Percentiles rank a stretch among this genome's conserved stretches.
These are phyloP conservation scores for Athripsodes cinereus DNA, from an alignment of 2,888 invertebrate genomes.

Conservation along the genomic window DNA sequence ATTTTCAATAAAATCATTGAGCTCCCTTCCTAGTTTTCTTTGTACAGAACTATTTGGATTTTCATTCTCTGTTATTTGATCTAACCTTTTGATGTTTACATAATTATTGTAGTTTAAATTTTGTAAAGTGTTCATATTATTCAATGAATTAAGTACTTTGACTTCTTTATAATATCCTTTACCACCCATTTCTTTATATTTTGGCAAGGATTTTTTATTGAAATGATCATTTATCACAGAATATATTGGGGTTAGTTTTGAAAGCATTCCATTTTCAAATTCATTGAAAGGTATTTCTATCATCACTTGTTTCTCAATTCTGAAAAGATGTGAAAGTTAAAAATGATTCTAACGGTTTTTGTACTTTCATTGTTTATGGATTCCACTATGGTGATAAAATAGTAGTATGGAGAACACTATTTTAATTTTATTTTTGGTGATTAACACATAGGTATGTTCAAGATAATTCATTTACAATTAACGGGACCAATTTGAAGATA, in stretches of 20 bases:
- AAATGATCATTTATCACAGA: background rate
- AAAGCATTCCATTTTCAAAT: slow-evolving; percentile 27
- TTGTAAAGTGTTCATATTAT: background rate
- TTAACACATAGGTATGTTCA: too few species aligned
- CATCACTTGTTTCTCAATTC: slow-evolving; percentile 32
- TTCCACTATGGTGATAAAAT: too few species aligned
- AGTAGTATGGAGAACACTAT: too few species aligned
- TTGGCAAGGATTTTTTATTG: background rate
- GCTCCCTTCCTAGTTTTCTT: background rate
- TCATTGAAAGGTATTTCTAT: slow-evolving; percentile 29
- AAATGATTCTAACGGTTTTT: background rate
- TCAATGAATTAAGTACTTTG: background rate
- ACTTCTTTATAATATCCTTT: background rate
- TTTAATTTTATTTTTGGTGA: too few species aligned
- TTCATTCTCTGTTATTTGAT: background rate
- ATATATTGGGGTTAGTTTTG: background rate
- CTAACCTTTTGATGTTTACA: too few species aligned
- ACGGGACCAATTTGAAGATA: too few species aligned
- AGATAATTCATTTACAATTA: too few species aligned
- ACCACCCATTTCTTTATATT: background rate
- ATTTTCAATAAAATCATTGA: background rate
- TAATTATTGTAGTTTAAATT: background rate
- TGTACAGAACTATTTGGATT: background rate
- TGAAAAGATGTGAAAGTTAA: slow-evolving; percentile 28
- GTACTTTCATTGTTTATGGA: too few species aligned